A percentile compares a stretch with the other conserved stretches of the same genome.
phyloP scores from a whole-genome alignment of 2,113 vertebrate species.

The Heteronetta atricapilla region DNA sequence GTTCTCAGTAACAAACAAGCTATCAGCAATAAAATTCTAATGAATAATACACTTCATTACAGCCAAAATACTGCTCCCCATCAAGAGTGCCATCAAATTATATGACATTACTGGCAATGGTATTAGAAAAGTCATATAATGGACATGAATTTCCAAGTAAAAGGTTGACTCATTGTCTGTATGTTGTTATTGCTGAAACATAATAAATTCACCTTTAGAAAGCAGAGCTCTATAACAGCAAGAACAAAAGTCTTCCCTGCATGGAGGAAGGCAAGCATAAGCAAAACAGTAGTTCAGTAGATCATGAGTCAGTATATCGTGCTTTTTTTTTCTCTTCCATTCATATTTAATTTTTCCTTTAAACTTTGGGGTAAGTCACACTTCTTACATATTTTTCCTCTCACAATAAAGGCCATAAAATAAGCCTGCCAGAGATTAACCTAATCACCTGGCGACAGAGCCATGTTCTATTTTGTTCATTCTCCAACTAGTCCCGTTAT shows the following conservation, averaged over 20 bases:
- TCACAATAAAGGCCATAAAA: neutral
- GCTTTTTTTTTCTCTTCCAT: neutral
- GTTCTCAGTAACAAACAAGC: conserved; percentile 14
- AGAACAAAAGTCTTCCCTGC: neutral
- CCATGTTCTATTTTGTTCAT: neutral
- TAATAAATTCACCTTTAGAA: neutral
- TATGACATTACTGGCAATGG: neutral
- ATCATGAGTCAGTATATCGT: neutral
- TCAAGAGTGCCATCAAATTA: conserved; percentile 28
- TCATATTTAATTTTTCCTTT: conserved; percentile 32
- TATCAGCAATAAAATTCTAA: conserved; percentile 34
- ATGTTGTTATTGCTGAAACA: neutral
- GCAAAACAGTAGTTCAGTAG: neutral
- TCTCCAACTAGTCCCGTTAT: neutral
- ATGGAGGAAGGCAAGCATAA: neutral
- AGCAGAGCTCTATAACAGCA: neutral
- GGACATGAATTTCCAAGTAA: conserved; percentile 2
- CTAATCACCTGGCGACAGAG: neutral
- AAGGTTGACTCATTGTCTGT: neutral
- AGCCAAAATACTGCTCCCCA: neutral
- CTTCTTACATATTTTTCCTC: neutral
- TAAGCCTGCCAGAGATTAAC: neutral
- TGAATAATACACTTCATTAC: conserved; percentile 59
- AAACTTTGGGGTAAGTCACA: neutral
- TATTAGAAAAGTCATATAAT: neutral